Evolutionary conservation across 1,140 invertebrate genomes (phyloP).

Genomic region (Probaryconus sp.): DNA sequence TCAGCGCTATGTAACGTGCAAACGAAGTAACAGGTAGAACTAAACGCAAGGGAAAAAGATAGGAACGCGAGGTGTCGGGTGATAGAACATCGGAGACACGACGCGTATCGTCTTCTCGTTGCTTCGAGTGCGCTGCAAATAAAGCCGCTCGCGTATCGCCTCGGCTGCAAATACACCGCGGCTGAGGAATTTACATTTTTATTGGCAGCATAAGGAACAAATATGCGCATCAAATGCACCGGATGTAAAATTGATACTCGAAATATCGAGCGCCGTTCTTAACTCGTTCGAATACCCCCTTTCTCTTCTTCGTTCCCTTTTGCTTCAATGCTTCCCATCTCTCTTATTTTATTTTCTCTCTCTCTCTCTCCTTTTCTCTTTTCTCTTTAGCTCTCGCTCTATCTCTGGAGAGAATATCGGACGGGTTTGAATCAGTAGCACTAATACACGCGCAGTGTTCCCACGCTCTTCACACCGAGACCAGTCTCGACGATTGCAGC

Average conservation of each 20-base stretch:
- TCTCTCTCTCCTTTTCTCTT: too few species aligned
- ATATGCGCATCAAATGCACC: constrained; percentile 29
- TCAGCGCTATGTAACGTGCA: constrained; percentile 52
- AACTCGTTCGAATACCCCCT: constrained; percentile 39
- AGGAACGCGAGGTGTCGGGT: constrained; percentile 20
- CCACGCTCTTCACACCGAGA: too few species aligned
- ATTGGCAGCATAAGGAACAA: constrained; percentile 62
- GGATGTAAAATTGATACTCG: constrained; percentile 9
- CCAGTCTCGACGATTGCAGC: too few species aligned
- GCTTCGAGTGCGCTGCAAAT: constrained; percentile 19
- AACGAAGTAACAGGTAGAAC: constrained; percentile 57
- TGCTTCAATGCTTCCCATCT: too few species aligned
- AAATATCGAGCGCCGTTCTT: constrained; percentile 15
- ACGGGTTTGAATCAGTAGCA: too few species aligned
- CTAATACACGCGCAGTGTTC: too few species aligned
- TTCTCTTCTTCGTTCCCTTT: too few species aligned
- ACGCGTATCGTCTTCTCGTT: constrained; percentile 29
- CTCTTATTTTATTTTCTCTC: too few species aligned
- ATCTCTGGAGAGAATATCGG: too few species aligned
- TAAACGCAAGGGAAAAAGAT: constrained; percentile 22
- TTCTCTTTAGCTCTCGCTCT: too few species aligned
- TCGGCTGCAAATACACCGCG: constrained; percentile 14
- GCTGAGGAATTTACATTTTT: constrained; percentile 73
- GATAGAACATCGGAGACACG: constrained; percentile 30
- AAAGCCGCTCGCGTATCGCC: neutral